Conservation (phyloP, 2,888 invertebrate genomes). For the Lepidochitona cinerea region DNA sequence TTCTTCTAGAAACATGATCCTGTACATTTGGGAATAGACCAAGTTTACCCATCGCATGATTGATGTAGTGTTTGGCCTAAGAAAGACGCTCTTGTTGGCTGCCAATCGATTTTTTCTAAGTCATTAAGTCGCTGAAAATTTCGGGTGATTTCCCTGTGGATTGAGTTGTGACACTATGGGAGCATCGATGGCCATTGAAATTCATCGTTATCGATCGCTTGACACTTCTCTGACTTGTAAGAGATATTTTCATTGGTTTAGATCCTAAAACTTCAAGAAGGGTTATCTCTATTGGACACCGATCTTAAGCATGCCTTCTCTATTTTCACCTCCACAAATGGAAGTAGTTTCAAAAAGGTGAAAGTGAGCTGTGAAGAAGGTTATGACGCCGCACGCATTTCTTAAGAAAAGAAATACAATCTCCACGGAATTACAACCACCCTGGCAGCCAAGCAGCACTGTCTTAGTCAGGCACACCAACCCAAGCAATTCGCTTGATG, state of each 20-base stretch:
- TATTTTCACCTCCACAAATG: background rate
- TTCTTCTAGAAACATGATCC: background rate
- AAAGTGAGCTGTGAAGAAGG: background rate
- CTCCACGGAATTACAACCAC: no score
- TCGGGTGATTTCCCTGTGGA: conserved; percentile 5
- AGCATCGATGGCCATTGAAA: background rate
- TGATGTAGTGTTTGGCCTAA: background rate
- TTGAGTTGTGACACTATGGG: background rate
- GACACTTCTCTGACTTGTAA: background rate
- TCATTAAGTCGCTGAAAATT: conserved; percentile 6
- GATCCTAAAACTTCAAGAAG: background rate
- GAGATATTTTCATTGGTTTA: background rate
- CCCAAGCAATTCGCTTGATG: no score
- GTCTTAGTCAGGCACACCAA: background rate
- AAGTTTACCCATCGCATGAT: conserved; percentile 1
- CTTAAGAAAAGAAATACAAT: background rate
- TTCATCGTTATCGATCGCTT: conserved; percentile 3
- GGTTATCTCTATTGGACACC: background rate
- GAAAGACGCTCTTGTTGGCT: background rate
- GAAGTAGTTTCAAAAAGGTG: background rate
- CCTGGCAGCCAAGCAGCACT: background rate
- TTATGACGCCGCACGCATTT: background rate
- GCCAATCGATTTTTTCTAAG: conserved; percentile 2
- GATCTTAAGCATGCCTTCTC: background rate
- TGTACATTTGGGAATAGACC: background rate